A percentile compares a stretch with the other conserved stretches of the same genome.
phyloP scores from a whole-genome alignment of 2,888 invertebrate genomes.

The Andrena fulva region DNA sequence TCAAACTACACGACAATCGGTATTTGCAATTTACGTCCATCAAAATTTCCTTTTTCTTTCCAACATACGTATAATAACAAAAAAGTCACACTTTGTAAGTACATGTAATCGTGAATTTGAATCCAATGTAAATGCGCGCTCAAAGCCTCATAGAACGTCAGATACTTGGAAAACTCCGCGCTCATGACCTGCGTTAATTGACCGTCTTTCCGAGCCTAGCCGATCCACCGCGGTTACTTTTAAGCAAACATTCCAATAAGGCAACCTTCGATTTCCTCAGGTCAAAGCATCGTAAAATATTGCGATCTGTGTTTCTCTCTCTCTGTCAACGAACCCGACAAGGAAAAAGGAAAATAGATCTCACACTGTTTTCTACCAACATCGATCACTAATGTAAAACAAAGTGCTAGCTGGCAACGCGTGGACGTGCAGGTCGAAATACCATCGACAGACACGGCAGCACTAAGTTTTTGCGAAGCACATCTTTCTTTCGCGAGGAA shows the following conservation, averaged over 20 bases:
- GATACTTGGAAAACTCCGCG: slow-evolving; percentile 23
- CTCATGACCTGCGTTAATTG: slow-evolving; percentile 57
- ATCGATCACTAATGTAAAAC: slow-evolving; percentile 30
- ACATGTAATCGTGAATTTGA: slow-evolving; percentile 14
- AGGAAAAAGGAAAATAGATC: slow-evolving; percentile 5
- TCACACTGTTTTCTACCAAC: slow-evolving; percentile 47
- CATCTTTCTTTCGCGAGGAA: slow-evolving; percentile 34
- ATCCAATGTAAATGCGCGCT: slow-evolving; percentile 8
- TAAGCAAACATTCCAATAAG: not conserved
- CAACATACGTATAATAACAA: not conserved
- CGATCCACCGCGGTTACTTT: not conserved
- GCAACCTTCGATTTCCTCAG: not conserved
- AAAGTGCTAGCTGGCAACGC: slow-evolving; percentile 20
- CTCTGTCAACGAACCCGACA: not conserved
- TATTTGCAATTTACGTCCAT: not conserved
- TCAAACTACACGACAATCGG: not conserved
- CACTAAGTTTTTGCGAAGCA: slow-evolving; percentile 19
- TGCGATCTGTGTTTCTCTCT: not conserved
- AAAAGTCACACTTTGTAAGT: not conserved
- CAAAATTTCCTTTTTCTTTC: not conserved
- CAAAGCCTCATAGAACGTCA: slow-evolving; percentile 1
- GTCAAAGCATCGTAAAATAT: not conserved
- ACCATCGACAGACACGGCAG: not conserved
- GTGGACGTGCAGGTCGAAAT: slow-evolving; percentile 11
- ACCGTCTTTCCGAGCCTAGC: slow-evolving; percentile 17